Conservation (phyloP, 2,797 vertebrate species). For the Microchirus variegatus region DNA sequence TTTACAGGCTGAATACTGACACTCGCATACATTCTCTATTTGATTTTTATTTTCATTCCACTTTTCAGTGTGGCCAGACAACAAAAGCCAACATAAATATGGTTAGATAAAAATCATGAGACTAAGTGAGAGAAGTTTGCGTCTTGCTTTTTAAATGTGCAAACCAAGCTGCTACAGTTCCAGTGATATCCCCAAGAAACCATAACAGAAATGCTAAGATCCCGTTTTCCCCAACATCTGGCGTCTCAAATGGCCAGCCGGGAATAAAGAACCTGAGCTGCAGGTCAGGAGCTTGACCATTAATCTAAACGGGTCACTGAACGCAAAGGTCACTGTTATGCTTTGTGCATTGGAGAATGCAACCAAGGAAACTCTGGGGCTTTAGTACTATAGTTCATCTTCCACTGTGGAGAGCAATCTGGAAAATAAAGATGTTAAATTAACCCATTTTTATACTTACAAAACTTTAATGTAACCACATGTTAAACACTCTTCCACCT, state of each 20-base stretch:
- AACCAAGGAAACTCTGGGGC: conserved; percentile 11
- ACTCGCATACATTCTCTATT: neutral
- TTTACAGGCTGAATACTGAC: neutral
- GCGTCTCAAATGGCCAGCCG: conserved; percentile 42
- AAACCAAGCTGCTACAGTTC: conserved; percentile 23
- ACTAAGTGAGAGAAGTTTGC: neutral
- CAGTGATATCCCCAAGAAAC: conserved; percentile 38
- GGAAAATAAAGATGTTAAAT: conserved; percentile 13
- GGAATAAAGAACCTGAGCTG: conserved; percentile 42
- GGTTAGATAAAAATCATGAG: no score
- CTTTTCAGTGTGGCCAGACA: no score
- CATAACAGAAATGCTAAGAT: conserved; percentile 20
- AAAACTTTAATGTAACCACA: neutral
- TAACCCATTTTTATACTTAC: neutral
- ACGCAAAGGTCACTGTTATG: conserved; percentile 29
- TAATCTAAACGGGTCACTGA: conserved; percentile 44
- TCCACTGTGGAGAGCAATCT: neutral
- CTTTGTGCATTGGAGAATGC: conserved; percentile 27
- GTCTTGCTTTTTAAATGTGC: neutral
- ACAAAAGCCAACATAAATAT: no score
- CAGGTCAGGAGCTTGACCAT: conserved; percentile 41
- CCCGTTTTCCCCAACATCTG: conserved; percentile 59
- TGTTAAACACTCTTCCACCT: neutral
- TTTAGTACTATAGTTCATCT: conserved; percentile 24
- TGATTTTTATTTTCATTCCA: neutral